phyloP scores from a whole-genome alignment of 2,113 vertebrate species.

The Hassar affinis region DNA sequence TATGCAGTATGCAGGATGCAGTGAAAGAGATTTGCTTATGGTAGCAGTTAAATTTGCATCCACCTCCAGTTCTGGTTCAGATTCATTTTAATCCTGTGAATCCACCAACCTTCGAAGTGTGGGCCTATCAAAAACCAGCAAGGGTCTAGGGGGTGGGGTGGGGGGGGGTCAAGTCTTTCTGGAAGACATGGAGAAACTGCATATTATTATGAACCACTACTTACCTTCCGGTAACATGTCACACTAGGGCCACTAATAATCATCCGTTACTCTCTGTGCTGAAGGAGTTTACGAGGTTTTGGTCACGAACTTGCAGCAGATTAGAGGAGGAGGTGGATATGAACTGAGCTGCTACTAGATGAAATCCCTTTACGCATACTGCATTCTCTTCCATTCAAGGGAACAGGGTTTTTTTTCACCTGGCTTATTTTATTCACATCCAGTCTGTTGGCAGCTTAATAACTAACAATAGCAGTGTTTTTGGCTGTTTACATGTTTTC shows the following conservation, averaged over 20 bases:
- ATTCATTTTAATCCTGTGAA: constrained; percentile 9
- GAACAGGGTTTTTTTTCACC: background rate
- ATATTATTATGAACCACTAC: background rate
- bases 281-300: background rate
- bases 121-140: background rate
- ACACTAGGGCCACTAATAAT: background rate
- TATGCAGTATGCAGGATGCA: background rate
- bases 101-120: background rate
- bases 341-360: background rate
- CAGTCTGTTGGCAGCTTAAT: background rate
- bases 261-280: background rate
- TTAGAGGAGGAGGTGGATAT: background rate
- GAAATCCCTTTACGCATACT: background rate
- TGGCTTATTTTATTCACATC: background rate
- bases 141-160: background rate
- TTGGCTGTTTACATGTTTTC: background rate
- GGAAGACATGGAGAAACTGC: background rate
- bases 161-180: background rate
- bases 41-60: constrained; percentile 6
- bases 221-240: background rate
- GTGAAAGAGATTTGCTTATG: constrained; percentile 6
- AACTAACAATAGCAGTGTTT: background rate
- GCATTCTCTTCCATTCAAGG: background rate
- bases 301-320: background rate
- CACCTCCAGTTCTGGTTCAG: background rate